Evolutionary conservation across 1,140 invertebrate genomes (phyloP).

Genomic region (Myzus persicae): DNA sequence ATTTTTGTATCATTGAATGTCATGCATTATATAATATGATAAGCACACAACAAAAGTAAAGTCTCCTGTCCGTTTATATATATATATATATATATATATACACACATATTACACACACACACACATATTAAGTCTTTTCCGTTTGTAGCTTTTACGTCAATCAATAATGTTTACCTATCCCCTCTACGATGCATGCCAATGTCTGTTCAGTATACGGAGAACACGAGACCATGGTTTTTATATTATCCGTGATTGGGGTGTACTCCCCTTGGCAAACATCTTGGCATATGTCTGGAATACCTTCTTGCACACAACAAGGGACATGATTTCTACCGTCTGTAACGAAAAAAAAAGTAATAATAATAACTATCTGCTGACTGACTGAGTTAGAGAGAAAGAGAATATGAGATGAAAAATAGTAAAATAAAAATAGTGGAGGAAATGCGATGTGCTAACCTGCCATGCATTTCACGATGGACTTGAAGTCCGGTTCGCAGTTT

Average conservation of each 20-base stretch:
- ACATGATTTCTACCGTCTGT: slow-evolving; percentile 82
- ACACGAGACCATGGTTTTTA: slow-evolving; percentile 84
- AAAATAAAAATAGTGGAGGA: neutral
- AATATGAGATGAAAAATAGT: neutral
- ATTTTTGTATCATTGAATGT: neutral
- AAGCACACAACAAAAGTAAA: neutral
- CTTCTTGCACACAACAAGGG: slow-evolving; percentile 80
- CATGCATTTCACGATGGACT: slow-evolving; percentile 75
- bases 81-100: neutral
- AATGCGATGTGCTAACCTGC: slow-evolving; percentile 63
- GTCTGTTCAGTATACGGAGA: slow-evolving; percentile 82
- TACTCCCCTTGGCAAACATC: slow-evolving; percentile 86
- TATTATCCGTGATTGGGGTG: slow-evolving; percentile 81
- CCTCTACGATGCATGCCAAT: slow-evolving; percentile 80
- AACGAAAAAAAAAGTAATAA: slow-evolving; percentile 23
- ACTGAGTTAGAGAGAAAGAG: neutral
- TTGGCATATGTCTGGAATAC: slow-evolving; percentile 82
- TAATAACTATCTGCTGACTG: neutral
- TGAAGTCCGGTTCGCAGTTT: slow-evolving; percentile 79
- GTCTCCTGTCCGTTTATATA: neutral
- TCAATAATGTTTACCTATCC: slow-evolving; percentile 71
- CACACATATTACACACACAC: neutral
- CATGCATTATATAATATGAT: neutral
- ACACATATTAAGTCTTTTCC: neutral
- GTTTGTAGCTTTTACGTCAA: slow-evolving; percentile 6